Conservation (phyloP, 2,797 vertebrate species). For the Manis pentadactyla region DNA sequence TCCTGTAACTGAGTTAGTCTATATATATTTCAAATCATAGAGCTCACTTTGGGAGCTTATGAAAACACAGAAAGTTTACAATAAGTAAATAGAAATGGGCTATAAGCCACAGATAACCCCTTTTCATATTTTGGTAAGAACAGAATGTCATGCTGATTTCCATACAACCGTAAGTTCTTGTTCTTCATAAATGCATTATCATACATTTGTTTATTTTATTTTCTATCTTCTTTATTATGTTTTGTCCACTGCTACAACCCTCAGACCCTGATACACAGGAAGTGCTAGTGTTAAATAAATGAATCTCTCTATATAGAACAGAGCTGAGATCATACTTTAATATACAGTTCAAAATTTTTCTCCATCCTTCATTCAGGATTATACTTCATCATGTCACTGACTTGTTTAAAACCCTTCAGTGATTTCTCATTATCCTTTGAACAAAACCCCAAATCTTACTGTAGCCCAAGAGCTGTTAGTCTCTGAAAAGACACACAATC, state of each 20-base stretch:
- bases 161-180: not conserved
- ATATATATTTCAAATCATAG: not conserved
- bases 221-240: not conserved
- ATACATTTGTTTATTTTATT: not conserved
- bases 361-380: constrained; percentile 24
- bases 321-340: not conserved
- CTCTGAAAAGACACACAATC: not conserved
- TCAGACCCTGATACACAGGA: not conserved
- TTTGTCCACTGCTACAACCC: not conserved
- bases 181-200: not conserved
- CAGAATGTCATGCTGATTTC: not conserved
- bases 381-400: not conserved
- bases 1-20: not conserved
- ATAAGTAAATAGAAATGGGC: not conserved
- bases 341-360: not conserved
- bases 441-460: not conserved
- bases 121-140: not conserved
- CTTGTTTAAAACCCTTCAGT: not conserved
- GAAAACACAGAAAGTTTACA: not conserved
- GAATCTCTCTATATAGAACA: not conserved
- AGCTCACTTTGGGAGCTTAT: not conserved
- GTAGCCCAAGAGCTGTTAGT: not conserved
- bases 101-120: not conserved
- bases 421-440: not conserved
- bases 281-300: not conserved